Percentiles rank a stretch among this genome's conserved stretches.
Conservation (phyloP, 2,888 invertebrate species). For the Ormyrus rosae region DNA sequence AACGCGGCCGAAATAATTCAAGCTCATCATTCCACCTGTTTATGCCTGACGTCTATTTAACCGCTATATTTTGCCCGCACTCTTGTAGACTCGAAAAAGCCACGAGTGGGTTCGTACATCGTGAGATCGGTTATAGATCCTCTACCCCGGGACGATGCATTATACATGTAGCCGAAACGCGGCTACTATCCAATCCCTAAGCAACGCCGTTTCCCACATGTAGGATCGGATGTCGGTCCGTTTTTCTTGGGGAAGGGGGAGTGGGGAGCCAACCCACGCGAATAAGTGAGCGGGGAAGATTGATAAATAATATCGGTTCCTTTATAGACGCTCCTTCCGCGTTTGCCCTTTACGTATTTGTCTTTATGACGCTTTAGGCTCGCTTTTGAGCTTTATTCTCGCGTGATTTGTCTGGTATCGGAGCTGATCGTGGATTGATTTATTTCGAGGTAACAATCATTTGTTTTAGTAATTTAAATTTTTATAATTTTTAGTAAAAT, state of each 20-base stretch:
- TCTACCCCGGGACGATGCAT: slow-evolving; percentile 64
- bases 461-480: too few relatives aligned
- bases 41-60: slow-evolving; percentile 14
- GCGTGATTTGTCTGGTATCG: too few relatives aligned
- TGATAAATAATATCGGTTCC: slow-evolving; percentile 70
- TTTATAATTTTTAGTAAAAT: too few relatives aligned
- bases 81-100: neutral
- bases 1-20: slow-evolving; percentile 31
- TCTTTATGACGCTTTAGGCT: too few relatives aligned
- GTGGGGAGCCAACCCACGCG: slow-evolving; percentile 8
- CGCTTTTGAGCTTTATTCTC: too few relatives aligned
- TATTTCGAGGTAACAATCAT: too few relatives aligned
- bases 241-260: neutral
- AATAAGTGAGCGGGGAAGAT: slow-evolving; percentile 58
- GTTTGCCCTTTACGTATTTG: too few relatives aligned
- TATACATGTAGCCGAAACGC: slow-evolving; percentile 64
- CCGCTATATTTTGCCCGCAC: slow-evolving; percentile 25
- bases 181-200: slow-evolving; percentile 31
- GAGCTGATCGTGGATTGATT: too few relatives aligned
- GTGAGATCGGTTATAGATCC: slow-evolving; percentile 62
- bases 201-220: slow-evolving; percentile 6
- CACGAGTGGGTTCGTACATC: neutral
- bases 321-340: slow-evolving; percentile 1
- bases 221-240: neutral
- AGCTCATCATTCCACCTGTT: slow-evolving; percentile 44